phyloP scores from a whole-genome alignment of 2,888 invertebrate species.

The Coelinius sp. region DNA sequence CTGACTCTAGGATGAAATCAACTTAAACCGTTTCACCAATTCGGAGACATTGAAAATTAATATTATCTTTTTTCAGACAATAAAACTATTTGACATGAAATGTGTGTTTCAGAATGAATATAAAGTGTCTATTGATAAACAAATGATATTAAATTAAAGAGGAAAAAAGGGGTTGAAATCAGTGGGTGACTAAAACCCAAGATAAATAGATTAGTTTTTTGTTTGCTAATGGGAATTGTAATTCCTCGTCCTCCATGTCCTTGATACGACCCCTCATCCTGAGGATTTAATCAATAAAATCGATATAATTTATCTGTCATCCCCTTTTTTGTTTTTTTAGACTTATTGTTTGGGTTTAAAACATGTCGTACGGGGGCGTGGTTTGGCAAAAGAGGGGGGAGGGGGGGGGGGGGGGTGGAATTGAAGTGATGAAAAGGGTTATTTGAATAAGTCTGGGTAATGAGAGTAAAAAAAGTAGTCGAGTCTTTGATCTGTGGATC shows the following conservation, averaged over 20 bases:
- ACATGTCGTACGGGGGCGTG: background rate
- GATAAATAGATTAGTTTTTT: slow-evolving; percentile 28
- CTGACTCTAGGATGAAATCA: too few species aligned
- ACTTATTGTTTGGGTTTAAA: background rate
- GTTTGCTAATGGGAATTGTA: slow-evolving; percentile 11
- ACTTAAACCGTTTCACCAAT: too few species aligned
- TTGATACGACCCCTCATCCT: slow-evolving; percentile 33
- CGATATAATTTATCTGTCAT: background rate
- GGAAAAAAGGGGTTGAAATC: background rate
- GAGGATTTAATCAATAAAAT: slow-evolving; percentile 34
- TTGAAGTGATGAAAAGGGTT: background rate
- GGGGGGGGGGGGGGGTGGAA: background rate
- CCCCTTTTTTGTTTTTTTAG: background rate
- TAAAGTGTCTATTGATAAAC: too few species aligned
- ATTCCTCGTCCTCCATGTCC: slow-evolving; percentile 27
- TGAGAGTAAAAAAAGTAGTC: background rate
- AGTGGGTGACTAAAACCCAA: slow-evolving; percentile 23
- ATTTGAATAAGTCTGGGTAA: background rate
- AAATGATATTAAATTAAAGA: background rate
- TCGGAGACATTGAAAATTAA: too few species aligned
- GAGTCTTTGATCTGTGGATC: slow-evolving; percentile 2
- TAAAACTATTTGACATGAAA: too few species aligned
- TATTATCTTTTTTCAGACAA: too few species aligned
- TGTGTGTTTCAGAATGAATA: too few species aligned
- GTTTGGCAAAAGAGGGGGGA: background rate